Conservation (phyloP, 2,113 vertebrate species). For the Bombycilla garrulus region DNA sequence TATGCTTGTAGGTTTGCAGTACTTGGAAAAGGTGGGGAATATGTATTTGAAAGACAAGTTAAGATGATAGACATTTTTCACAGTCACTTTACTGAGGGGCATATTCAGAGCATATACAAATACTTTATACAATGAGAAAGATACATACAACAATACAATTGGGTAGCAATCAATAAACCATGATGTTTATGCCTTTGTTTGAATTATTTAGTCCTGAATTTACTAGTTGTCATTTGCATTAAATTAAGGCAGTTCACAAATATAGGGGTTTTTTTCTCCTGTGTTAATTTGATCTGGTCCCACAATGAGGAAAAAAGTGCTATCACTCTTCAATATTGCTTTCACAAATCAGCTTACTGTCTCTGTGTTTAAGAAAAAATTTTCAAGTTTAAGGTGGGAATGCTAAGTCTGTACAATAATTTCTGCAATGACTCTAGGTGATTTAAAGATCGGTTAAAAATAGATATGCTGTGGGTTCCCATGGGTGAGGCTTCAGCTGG, state of each 20-base stretch:
- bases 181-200: background rate
- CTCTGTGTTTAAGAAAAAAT: background rate
- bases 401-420: background rate
- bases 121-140: background rate
- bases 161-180: background rate
- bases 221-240: background rate
- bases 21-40: background rate
- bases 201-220: constrained; percentile 43
- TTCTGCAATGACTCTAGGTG: background rate
- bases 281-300: background rate
- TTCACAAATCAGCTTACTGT: background rate
- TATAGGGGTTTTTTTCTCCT: background rate
- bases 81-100: background rate
- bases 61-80: background rate
- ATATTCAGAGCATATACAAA: background rate
- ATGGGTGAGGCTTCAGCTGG: background rate
- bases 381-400: background rate
- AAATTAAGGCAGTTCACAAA: constrained; percentile 3
- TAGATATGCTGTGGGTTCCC: background rate
- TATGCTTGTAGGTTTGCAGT: background rate
- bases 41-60: background rate
- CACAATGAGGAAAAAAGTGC: background rate
- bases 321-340: background rate
- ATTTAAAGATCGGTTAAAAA: background rate
- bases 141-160: background rate